phyloP scores from a whole-genome alignment of 1,140 invertebrate genomes.

The Rhopalosiphum maidis region DNA sequence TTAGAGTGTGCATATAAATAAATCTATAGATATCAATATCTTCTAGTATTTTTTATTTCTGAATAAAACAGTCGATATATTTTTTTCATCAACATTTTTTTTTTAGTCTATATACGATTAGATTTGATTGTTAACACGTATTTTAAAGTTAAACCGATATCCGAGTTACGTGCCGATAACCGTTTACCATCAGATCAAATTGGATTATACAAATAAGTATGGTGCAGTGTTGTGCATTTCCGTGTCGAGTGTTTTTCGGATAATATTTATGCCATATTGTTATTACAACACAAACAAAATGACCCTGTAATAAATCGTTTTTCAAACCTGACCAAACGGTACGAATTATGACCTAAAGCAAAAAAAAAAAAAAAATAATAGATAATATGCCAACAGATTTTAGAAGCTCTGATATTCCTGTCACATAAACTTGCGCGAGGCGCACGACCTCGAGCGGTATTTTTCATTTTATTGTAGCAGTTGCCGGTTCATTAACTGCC shows the following conservation, averaged over 20 bases:
- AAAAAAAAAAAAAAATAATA: conserved; percentile 6
- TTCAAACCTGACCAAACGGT: neutral
- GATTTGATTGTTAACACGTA: neutral
- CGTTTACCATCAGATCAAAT: neutral
- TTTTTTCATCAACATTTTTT: neutral
- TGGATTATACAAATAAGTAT: neutral
- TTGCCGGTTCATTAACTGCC: conserved; percentile 49
- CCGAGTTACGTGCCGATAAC: neutral
- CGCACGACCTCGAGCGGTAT: conserved; percentile 52
- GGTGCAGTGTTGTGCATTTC: neutral
- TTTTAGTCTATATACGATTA: neutral
- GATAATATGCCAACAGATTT: conserved; percentile 6
- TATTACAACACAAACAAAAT: neutral
- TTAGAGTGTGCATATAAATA: neutral
- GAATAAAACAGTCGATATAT: neutral
- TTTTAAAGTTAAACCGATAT: neutral
- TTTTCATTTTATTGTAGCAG: conserved; percentile 35
- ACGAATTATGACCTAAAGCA: conserved; percentile 11
- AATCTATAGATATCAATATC: neutral
- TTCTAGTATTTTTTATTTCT: neutral
- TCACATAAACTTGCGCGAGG: conserved; percentile 48
- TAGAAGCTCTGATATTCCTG: conserved; percentile 34
- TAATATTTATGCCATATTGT: neutral
- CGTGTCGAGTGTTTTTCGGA: neutral
- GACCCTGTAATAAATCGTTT: neutral